Base-by-base conservation (phyloP, 2,888 invertebrate species). In the Apotomis capreana region DNA sequence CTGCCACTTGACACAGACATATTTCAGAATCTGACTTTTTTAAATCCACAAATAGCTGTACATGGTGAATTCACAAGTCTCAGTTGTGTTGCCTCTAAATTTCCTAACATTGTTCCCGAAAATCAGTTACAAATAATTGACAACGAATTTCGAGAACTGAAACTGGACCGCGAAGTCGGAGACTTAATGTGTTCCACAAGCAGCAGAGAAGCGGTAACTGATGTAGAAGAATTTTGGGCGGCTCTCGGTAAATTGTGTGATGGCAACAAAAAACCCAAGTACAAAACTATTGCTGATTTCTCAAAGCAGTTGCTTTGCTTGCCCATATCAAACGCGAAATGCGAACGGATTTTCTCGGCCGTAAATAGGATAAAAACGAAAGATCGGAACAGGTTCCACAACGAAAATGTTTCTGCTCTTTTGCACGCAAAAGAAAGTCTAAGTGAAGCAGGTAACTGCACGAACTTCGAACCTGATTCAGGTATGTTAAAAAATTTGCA, bases 301-400 rank as follows among this genome's bases (percentile, higher is more conserved):
- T 15, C 64, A 15, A 64, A 64, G 36, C 64, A 64, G 51, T 15
- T 64, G 64, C 64, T 64, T 5, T 64, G 64, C 51, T 52, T 55
- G 15, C 64, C 64, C 49, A 51, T 64, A 54, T 64, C 64, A 52
- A 64, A 64, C 37, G 64, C 37, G 26, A 64, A 64, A 64, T 64
- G 64, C 36, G 63, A 64, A 64, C 40, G 40, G 40, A 40, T 40
- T 40, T 40, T 40, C 40, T 40, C 40, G 40, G 44, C 44, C 61
- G 46, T 61, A 40, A 40, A 40, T 40, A 40, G 40, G 5, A 40
- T 40, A 40, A 40, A 40, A 40, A 40, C 40, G 40, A 40, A 40
- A 40, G 40, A 40, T 40, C 40, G 40, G 40, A 40, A 40, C 40
- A 40, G 40, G 40, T 54, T 54, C 52, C n/a, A 54, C n/a, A 54